Conservation (phyloP, 2,797 vertebrate species). For the Cryptoblepharus egeriae region DNA sequence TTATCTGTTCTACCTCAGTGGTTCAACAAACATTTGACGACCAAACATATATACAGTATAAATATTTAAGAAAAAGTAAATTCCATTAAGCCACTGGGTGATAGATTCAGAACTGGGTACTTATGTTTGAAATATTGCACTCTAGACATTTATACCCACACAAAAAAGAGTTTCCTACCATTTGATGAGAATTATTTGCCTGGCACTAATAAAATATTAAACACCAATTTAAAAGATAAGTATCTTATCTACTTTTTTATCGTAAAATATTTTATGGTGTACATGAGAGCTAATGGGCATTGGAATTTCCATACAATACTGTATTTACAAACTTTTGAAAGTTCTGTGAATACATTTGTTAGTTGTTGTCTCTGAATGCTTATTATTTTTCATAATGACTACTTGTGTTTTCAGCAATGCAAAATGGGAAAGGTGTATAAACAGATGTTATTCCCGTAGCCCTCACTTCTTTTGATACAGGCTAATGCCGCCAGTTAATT, state of each 20-base stretch:
- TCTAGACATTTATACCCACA: slow-evolving; percentile 86
- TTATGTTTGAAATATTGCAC: slow-evolving; percentile 86
- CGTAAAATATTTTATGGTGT: slow-evolving; percentile 84
- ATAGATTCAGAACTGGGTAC: slow-evolving; percentile 82
- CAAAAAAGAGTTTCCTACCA: slow-evolving; percentile 83
- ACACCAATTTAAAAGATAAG: slow-evolving; percentile 91
- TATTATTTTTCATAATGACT: slow-evolving; percentile 74
- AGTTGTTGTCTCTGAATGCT: slow-evolving; percentile 68
- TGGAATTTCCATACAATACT: slow-evolving; percentile 84
- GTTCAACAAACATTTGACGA: slow-evolving; percentile 82
- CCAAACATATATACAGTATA: slow-evolving; percentile 81
- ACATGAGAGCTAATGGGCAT: slow-evolving; percentile 78
- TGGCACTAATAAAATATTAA: slow-evolving; percentile 90
- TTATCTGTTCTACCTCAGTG: slow-evolving; percentile 75
- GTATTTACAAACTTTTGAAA: slow-evolving; percentile 87
- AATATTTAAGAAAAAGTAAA: slow-evolving; percentile 86
- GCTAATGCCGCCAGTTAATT: slow-evolving; percentile 76
- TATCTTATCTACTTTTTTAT: slow-evolving; percentile 85
- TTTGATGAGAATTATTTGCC: slow-evolving; percentile 89
- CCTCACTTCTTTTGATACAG: slow-evolving; percentile 68
- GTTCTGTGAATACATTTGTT: slow-evolving; percentile 73
- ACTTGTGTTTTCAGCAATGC: slow-evolving; percentile 74
- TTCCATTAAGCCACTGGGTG: slow-evolving; percentile 79
- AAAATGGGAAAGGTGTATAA: slow-evolving; percentile 72
- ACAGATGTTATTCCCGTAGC: slow-evolving; percentile 64